phyloP scores from a whole-genome alignment of 2,113 vertebrate species.

The Sylvietta virens region DNA sequence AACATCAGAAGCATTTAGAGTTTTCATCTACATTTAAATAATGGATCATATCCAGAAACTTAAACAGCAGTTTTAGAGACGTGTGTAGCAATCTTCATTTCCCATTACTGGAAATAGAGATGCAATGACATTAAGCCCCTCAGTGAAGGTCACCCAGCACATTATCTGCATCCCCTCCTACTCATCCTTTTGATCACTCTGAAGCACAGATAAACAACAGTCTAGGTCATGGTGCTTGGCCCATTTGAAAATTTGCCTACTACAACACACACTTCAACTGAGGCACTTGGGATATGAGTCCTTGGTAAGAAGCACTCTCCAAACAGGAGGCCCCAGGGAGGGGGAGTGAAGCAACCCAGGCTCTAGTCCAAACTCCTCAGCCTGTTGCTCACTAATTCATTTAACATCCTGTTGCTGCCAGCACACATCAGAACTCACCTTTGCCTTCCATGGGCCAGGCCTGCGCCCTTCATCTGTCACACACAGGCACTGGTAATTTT shows the following conservation, averaged over 20 bases:
- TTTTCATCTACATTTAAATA: not conserved
- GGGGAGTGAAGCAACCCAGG: not conserved
- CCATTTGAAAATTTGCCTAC: not conserved
- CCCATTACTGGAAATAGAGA: slow-evolving; percentile 3
- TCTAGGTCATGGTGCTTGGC: not conserved
- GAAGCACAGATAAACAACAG: not conserved
- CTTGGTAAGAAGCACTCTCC: not conserved
- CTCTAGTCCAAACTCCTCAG: not conserved
- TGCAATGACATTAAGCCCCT: not conserved
- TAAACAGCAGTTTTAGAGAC: not conserved
- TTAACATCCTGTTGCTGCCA: not conserved
- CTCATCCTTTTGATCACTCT: not conserved
- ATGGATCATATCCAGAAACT: not conserved
- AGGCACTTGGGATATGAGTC: not conserved
- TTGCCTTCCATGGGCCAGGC: not conserved
- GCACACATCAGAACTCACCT: not conserved
- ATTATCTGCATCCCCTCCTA: not conserved
- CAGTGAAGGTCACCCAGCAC: slow-evolving; percentile 14
- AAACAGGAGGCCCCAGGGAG: not conserved
- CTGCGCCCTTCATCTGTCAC: not conserved
- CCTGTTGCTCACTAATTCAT: not conserved
- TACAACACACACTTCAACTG: not conserved
- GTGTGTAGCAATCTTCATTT: not conserved
- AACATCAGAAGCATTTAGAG: not conserved
- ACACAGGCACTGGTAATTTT: not conserved